Conservation (phyloP, 1,140 invertebrate genomes). For the Archivesica marissinica region DNA sequence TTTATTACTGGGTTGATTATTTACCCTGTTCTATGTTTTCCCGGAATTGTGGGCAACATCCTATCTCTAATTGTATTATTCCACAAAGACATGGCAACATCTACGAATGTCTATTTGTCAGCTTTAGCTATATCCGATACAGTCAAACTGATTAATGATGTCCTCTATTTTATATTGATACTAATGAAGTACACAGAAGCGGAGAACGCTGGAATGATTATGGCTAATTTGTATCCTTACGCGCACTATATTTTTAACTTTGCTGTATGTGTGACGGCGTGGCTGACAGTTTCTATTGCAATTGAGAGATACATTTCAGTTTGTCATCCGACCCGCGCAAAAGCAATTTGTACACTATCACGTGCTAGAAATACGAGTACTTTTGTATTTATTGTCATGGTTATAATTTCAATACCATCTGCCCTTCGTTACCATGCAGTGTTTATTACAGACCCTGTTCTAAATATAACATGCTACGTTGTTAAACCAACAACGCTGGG, state of each 20-base stretch:
- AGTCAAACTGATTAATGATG: constrained; percentile 89
- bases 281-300: constrained; percentile 97
- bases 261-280: constrained; percentile 88
- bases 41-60: constrained; percentile 90
- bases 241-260: constrained; percentile 83
- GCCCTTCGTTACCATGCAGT: constrained; percentile 79
- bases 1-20: constrained; percentile 85
- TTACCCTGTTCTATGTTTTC: constrained; percentile 89
- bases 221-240: constrained; percentile 80
- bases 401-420: constrained; percentile 78
- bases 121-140: constrained; percentile 91
- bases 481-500: constrained; percentile 76
- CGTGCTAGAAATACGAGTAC: constrained; percentile 75
- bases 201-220: constrained; percentile 70
- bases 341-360: constrained; percentile 91
- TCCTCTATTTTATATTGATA: constrained; percentile 88
- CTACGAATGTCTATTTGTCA: constrained; percentile 90
- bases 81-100: constrained; percentile 89
- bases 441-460: constrained; percentile 49
- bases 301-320: constrained; percentile 98
- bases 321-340: constrained; percentile 94
- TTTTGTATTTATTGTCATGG: constrained; percentile 78
- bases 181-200: constrained; percentile 79
- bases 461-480: constrained; percentile 69
- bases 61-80: constrained; percentile 90